Base-by-base conservation (phyloP, 2,888 invertebrate species). In the Lysandra bellargus region DNA sequence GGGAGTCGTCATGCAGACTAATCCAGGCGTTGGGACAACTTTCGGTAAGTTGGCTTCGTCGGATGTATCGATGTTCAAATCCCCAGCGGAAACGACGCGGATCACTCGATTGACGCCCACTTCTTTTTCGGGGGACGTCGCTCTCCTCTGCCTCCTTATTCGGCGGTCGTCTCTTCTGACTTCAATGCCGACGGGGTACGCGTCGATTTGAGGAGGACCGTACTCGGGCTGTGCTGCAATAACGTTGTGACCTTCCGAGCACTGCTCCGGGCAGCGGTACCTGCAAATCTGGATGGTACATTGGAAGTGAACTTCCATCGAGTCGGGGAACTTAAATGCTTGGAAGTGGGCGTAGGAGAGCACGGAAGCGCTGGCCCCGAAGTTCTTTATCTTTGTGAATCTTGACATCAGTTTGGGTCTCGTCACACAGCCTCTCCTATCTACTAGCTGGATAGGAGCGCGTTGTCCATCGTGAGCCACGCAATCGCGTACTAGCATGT, bases 221-320 rank as follows among this genome's bases (percentile, higher is more conserved):
- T 97, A 97, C 83, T 96, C 96, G 12, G 96, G 95, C 81, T 97
- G 88, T 94, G 94, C 87, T 57, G 91, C 92, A 81, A 93, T 92
- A n/a, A 90, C 90, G 81, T 92, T 92, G 40, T 90, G 95, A 81
- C 94, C 93, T 82, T 97, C 97, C 1, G 97, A 97, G 87, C 98
- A 98, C 87, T 98, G 98, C 83, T 98, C 98, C 0, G 98, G 98
- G 86, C 98, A 98, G 85, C 98, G 97, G 86, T 98, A 98, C 84
- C 98, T 95, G 89, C 98, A 98, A 85, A 98, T 98, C 90, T 98
- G 98, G 82, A 98, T 98, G 53, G 98, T 98, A 89, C 98, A 98
- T 89, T 98, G 98, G 95, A 98, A 98, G 89, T 98, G 98, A 0
- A 98, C 98, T 89, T 98, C 98, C 98, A 98, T 98, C 0, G 98